Evolutionary conservation across 2,113 vertebrate species (phyloP).

Genomic region (Aptenodytes patagonicus): DNA sequence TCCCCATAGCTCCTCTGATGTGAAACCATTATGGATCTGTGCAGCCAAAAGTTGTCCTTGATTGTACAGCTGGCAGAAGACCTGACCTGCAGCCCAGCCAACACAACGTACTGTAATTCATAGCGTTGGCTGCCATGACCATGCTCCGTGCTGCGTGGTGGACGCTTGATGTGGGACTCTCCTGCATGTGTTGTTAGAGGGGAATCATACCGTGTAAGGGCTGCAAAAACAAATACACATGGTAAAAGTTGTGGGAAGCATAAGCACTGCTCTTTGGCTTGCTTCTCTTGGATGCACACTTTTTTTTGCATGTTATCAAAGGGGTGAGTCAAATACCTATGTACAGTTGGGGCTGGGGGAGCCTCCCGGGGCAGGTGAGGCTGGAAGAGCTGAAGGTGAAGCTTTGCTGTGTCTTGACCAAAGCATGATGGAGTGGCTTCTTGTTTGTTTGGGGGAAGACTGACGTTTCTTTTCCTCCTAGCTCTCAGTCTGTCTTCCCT

Average conservation of each 20-base stretch:
- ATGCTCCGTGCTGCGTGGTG: accelerated
- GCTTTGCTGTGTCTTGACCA: background rate
- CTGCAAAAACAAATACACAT: background rate
- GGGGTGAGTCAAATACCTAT: background rate
- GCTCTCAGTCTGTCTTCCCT: background rate
- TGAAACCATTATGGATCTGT: background rate
- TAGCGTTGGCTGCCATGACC: accelerated
- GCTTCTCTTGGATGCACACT: background rate
- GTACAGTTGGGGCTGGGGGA: background rate
- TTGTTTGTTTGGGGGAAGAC: background rate
- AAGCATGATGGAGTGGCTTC: background rate
- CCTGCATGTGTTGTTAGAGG: background rate
- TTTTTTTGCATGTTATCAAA: background rate
- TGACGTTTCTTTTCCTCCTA: background rate
- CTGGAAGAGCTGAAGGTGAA: background rate
- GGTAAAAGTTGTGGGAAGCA: background rate
- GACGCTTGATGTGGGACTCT: background rate
- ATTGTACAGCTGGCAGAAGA: background rate
- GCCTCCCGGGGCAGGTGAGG: background rate
- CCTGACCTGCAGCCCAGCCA: background rate
- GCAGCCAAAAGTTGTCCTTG: background rate
- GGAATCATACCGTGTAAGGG: background rate
- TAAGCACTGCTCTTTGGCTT: background rate
- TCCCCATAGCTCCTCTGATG: background rate
- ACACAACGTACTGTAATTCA: background rate